Conservation (phyloP, 2,888 invertebrate species). For the Heliconius erato region DNA sequence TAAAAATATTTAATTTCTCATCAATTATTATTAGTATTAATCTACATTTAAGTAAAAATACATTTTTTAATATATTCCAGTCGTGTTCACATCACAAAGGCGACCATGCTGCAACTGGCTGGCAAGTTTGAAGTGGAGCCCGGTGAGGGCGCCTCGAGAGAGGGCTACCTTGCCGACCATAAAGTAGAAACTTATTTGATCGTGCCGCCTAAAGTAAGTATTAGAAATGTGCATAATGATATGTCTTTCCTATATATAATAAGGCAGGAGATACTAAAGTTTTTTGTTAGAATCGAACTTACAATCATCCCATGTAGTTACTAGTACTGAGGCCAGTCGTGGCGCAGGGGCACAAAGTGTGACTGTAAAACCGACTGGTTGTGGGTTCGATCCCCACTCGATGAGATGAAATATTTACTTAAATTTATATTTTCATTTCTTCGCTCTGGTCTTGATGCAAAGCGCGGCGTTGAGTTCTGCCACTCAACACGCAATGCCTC, state of each 20-base stretch:
- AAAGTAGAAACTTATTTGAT: constrained; percentile 96
- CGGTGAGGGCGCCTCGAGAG: constrained; percentile 92
- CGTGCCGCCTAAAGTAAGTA: constrained; percentile 91
- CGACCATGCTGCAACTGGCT: constrained; percentile 92
- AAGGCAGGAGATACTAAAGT: background rate
- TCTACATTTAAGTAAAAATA: background rate
- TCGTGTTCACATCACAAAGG: constrained; percentile 94
- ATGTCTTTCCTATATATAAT: background rate
- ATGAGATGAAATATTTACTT: too few relatives aligned
- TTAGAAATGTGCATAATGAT: background rate
- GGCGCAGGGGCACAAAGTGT: too few relatives aligned
- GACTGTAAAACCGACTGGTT: too few relatives aligned
- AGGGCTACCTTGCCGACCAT: constrained; percentile 94
- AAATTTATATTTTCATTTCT: too few relatives aligned
- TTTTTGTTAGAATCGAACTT: background rate
- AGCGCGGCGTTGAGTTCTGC: too few relatives aligned
- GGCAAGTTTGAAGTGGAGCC: constrained; percentile 94
- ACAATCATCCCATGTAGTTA: too few relatives aligned
- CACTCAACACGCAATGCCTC: too few relatives aligned
- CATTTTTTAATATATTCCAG: constrained; percentile 75
- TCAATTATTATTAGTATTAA: too few relatives aligned
- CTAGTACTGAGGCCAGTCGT: too few relatives aligned
- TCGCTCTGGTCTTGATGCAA: too few relatives aligned
- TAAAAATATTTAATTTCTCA: too few relatives aligned
- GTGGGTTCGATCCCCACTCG: too few relatives aligned